Evolutionary conservation across 2,797 vertebrate genomes (phyloP).

Genomic region (Urophycis tenuis): DNA sequence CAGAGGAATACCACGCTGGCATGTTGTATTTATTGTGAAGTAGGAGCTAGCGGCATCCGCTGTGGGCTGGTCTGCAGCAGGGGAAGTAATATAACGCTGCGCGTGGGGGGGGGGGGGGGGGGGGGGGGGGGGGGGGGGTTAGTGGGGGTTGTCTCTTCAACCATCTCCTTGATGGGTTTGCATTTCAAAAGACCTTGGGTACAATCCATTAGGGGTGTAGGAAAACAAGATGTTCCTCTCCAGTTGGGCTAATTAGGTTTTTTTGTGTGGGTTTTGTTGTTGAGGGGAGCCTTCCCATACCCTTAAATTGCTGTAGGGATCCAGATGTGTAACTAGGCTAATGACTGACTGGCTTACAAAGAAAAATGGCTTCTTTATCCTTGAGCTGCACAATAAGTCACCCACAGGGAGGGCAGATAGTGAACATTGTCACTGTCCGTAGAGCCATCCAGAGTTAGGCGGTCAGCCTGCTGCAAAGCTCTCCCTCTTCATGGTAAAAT

Average conservation of each 20-base stretch:
- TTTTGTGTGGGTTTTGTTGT: conserved; percentile 39
- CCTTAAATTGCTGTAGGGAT: conserved; percentile 69
- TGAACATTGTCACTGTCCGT: conserved; percentile 42
- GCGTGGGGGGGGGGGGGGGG: too few species aligned
- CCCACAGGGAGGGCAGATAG: conserved; percentile 43
- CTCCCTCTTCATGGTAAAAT: background rate
- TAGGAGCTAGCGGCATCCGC: background rate
- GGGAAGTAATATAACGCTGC: conserved; percentile 30
- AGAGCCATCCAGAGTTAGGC: background rate
- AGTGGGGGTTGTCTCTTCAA: conserved; percentile 40
- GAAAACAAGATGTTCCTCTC: conserved; percentile 69
- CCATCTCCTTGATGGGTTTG: conserved; percentile 67
- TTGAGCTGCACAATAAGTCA: conserved; percentile 63
- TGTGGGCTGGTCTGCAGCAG: conserved; percentile 30
- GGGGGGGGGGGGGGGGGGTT: background rate
- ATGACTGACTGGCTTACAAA: conserved; percentile 75
- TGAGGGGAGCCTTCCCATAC: conserved; percentile 60
- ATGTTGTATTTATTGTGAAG: background rate
- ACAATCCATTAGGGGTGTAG: conserved; percentile 66
- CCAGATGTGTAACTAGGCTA: conserved; percentile 77
- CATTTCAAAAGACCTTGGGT: conserved; percentile 74
- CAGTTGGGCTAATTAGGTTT: conserved; percentile 67
- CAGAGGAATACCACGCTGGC: background rate
- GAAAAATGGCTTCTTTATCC: conserved; percentile 66
- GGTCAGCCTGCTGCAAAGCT: background rate